Conservation (phyloP, 1,140 invertebrate genomes). For the Papilio xuthus region DNA sequence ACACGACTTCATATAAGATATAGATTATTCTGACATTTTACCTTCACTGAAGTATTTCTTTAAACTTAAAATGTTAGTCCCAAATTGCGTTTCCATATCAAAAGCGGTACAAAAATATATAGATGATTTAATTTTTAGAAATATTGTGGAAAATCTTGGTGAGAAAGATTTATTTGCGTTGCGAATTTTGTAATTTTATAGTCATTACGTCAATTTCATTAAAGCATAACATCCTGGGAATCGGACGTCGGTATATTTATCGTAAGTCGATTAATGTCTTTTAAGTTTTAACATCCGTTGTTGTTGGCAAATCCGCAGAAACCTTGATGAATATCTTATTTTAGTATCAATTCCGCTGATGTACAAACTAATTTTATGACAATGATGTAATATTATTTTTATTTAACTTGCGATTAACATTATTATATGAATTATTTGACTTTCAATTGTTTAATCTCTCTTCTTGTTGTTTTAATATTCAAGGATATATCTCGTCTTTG, state of each 20-base stretch:
- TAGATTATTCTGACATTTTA: too few species aligned
- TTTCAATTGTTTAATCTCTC: not conserved
- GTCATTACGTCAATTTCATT: conserved; percentile 10
- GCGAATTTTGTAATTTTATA: conserved; percentile 3
- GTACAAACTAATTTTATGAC: not conserved
- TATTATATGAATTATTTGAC: too few species aligned
- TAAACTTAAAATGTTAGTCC: too few species aligned
- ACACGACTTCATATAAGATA: too few species aligned
- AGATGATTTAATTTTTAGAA: too few species aligned
- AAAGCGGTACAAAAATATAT: too few species aligned
- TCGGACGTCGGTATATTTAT: conserved; percentile 8
- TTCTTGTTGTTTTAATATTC: too few species aligned
- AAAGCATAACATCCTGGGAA: conserved; percentile 9
- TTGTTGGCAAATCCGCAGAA: not conserved
- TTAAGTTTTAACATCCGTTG: conserved; percentile 1
- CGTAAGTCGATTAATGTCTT: not conserved
- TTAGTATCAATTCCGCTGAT: not conserved
- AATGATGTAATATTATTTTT: too few species aligned
- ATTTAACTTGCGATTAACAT: too few species aligned
- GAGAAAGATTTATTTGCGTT: not conserved
- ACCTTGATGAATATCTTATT: conserved; percentile 14
- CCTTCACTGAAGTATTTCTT: too few species aligned
- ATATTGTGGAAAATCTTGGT: not conserved
- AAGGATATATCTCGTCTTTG: not conserved
- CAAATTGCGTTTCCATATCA: too few species aligned